Base-by-base conservation (phyloP, 2,888 invertebrate genomes). In the Peribatodes rhomboidaria region DNA sequence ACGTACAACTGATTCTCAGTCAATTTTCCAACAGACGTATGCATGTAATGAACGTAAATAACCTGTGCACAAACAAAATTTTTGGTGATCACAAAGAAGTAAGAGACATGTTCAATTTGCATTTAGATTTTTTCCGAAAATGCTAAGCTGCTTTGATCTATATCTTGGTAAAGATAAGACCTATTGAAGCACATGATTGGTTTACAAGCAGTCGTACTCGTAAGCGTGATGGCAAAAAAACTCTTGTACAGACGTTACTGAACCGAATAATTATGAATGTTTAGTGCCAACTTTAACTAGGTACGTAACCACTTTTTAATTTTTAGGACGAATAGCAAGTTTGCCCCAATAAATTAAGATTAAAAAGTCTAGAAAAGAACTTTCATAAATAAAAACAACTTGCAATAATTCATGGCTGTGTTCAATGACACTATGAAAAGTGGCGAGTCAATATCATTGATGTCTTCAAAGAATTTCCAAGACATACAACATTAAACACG, bases 401-500 rank as follows among this genome's bases (percentile, higher is more conserved):
- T 47, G 47, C n/a, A n/a, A n/a, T 31, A 52, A 61, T 61, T 18
- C 18, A 49, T 46, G 16, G 14, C 22, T 18, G 16, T 35, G 41
- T 16, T 41, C 22, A 61, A 50, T 56, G 52, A 44, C 35, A 50
- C 27, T 57, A 46, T 41, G 35, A 55, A 65, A 56, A 58, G 14
- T n/a, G 27, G 22, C 31, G 20, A 65, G 37, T 59, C 44, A 67
- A 66, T 60, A 53, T 50, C 8, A 52, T 57, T 62, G 55, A 68
- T 56, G 64, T 42, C 52, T 62, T 57, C 53, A 70, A 31, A 65
- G 49, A 52, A 67, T 72, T 69, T 65, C 52, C 61, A 65, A 64
- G 62, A 70, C 61, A 53, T 63, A 69, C 64, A 64, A 37, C 18
- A 41, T 59, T 44, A 46, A 56, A 71, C 64, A 67, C 65, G 67